phyloP scores from a whole-genome alignment of 2,888 invertebrate species.

The Drosophila helvetica region DNA sequence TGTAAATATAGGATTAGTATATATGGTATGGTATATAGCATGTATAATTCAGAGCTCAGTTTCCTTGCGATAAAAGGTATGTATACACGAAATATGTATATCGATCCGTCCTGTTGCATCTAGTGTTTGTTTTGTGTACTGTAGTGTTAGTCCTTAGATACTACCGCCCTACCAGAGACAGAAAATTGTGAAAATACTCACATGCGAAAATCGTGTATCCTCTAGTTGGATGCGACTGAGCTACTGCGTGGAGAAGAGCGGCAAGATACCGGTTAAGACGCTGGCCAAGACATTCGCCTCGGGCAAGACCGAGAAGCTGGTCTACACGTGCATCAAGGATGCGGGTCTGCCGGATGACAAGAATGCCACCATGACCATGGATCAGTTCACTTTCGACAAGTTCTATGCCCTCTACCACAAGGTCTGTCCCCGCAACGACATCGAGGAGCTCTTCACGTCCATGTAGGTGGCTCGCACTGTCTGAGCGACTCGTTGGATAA shows the following conservation, averaged over 20 bases:
- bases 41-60: too few species aligned
- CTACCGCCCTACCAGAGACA: too few species aligned
- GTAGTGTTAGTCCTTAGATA: too few species aligned
- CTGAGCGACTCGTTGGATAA: neutral
- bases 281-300: constrained; percentile 99
- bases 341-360: constrained; percentile 97
- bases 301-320: constrained; percentile 99
- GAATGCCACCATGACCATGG: constrained; percentile 97
- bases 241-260: constrained; percentile 95
- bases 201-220: neutral
- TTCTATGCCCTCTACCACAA: constrained; percentile 99
- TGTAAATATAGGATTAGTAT: neutral
- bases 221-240: constrained; percentile 99
- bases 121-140: too few species aligned
- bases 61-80: too few species aligned
- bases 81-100: too few species aligned
- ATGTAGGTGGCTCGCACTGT: constrained; percentile 90
- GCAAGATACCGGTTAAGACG: constrained; percentile 98
- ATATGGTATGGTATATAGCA: neutral
- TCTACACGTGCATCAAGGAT: constrained; percentile 97
- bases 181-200: constrained; percentile 14
- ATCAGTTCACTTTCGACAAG: constrained; percentile 98
- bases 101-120: too few species aligned
- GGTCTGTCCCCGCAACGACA: constrained; percentile 99
- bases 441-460: constrained; percentile 97